Conservation (phyloP, 2,113 vertebrate species). For the Collichthys lucidus region DNA sequence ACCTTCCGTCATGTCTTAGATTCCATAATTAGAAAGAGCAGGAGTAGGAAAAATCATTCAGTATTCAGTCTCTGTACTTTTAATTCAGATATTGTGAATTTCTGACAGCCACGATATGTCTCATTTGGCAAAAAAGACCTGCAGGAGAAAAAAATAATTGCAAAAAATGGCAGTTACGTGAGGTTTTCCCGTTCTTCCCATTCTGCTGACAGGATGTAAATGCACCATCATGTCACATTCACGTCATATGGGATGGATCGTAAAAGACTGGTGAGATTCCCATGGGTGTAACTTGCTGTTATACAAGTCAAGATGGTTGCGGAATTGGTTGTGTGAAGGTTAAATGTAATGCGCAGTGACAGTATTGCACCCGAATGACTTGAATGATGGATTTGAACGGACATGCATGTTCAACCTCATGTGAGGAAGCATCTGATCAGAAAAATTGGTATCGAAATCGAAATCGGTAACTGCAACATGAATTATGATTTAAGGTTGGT, state of each 20-base stretch:
- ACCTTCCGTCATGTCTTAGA: background rate
- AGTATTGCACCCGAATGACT: background rate
- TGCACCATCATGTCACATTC: background rate
- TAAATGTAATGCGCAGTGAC: background rate
- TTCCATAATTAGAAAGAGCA: background rate
- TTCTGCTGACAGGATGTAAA: conserved; percentile 24
- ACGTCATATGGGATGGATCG: background rate
- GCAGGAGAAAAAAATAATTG: background rate
- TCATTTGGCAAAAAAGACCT: background rate
- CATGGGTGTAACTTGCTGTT: background rate
- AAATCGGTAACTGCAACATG: background rate
- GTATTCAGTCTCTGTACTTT: background rate
- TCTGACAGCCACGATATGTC: background rate
- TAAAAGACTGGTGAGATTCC: background rate
- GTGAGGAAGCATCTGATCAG: background rate
- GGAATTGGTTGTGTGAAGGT: conserved; percentile 7
- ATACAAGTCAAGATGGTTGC: background rate
- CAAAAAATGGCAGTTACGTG: background rate
- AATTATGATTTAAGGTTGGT: background rate
- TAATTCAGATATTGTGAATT: background rate
- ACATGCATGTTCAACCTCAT: background rate
- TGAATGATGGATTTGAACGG: conserved; percentile 13
- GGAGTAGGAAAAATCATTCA: background rate
- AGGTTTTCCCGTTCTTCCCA: background rate
- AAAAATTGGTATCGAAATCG: background rate